Base-by-base conservation (phyloP, 2,113 vertebrate species). In the Vulpes ferrilata region DNA sequence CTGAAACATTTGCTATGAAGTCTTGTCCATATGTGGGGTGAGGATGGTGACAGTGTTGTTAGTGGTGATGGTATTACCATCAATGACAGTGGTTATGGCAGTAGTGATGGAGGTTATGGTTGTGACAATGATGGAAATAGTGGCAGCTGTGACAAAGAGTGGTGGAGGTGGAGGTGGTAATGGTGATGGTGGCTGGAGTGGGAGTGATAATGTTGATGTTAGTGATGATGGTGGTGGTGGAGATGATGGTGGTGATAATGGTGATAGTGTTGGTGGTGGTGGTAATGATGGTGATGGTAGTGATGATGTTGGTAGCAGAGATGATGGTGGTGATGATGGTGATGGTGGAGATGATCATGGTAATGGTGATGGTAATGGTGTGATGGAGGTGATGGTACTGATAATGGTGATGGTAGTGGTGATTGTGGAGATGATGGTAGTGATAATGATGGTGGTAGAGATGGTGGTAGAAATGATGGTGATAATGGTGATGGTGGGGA, bases 231-330 rank as follows among this genome's bases (percentile, higher is more conserved):
- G 25, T 30, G 48, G 7, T 51, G 76, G 16, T 32, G 23, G 23
- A 30, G 2, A 17, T 53, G 59, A 27, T 19, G 17, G n/a, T 8
- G 12, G 0, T 23, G 15, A 12, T 35, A 20, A 1, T n/a, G 17
- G 0, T 3, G 23, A 43, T 2, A 69, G n/a, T 3, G 25, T 7
- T 7, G 22, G 19, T 6, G 10, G 30, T 2, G 32, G 11, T 8
- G 12, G 0, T 23, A 9, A 12, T 35, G 30, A 1, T n/a, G 17
- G 0, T 3, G 23, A 43, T 2, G 81, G n/a, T 3, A 16, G 22
- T 13, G 55, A 22, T 22, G 2, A 1, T 20, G 38, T 3, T 62
- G 55, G 10, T 48, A 25, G 8, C 43, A 59, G 35, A 16, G 38
- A 9, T 32, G 60, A 48, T 12, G 81, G 23, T 16, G 35, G 8